Base-by-base conservation (phyloP, 2,113 vertebrate genomes). In the Lethenteron reissneri region DNA sequence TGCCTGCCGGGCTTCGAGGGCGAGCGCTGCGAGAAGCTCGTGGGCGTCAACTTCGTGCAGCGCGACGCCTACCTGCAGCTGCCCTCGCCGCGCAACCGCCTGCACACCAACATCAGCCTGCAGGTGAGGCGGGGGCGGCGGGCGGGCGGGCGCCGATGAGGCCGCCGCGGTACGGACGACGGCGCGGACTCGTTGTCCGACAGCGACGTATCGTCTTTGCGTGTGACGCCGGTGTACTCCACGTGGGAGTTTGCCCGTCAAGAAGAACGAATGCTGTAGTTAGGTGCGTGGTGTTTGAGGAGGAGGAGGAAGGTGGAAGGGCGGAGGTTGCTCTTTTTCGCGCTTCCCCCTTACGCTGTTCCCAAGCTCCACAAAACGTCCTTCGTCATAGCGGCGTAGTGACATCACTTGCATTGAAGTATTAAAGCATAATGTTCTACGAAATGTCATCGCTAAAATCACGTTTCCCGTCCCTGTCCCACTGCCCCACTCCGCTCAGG, bases 1-100 rank as follows among this genome's bases (percentile, higher is more conserved):
- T 99, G 94, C 78, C 77, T 92, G 75, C 86, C 89, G 1, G 89
- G 92, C 70, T 99, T 92, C 75, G 85, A 92, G 76, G 94, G 94
- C 3, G 83, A 87, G 72, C 85, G 82, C 73, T 99, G 94, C 73
- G 89, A 99, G 79, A 96, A 86, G 70, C 75, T 99, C 11, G 82
- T 89, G 78, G 94, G 91, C 9, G 87, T 99, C 78, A 95, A 91
- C 79, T 97, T 97, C 70, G 76, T 99, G 72, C 87, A 86, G 80
- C 87, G 88, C 73, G 85, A 90, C 75, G 90, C 92, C 1, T 99
- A 92, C 76, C 79, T 99, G 70, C 89, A 92, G 74, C 88, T 97
- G 70, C 88, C 88, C 71, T 86, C 90, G 11, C 81, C 82, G 71
- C 86, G 88, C 71, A 81, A 90, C 69, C 82, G 74, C 0, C 82